Conservation (phyloP, 2,797 vertebrate species). For the Gastrophryne carolinensis region DNA sequence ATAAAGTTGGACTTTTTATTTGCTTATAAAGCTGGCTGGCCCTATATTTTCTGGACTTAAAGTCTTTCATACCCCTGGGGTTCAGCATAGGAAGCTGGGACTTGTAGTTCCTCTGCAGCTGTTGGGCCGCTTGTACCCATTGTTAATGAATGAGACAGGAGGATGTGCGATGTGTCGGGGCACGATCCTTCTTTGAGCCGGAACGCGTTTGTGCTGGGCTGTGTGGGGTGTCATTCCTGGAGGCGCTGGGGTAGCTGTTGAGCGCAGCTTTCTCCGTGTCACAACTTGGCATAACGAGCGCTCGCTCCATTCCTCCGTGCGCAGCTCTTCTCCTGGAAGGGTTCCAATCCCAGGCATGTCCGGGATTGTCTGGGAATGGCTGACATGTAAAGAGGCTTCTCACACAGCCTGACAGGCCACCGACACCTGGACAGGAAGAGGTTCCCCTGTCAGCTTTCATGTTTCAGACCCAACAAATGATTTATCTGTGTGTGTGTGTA, state of each 20-base stretch:
- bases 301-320: constrained; percentile 59
- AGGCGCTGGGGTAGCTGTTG: constrained; percentile 61
- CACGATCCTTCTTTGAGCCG: constrained; percentile 67
- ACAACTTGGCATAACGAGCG: constrained; percentile 66
- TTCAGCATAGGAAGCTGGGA: too few species aligned
- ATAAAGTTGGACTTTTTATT: too few species aligned
- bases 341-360: constrained; percentile 61
- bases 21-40: too few species aligned
- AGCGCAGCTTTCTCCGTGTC: constrained; percentile 64
- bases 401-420: constrained; percentile 61
- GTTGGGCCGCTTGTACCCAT: background rate
- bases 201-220: constrained; percentile 61
- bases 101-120: background rate
- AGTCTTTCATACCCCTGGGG: too few species aligned
- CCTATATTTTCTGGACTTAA: too few species aligned
- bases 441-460: constrained; percentile 21
- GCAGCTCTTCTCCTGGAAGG: constrained; percentile 58
- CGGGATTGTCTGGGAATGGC: constrained; percentile 64
- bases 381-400: constrained; percentile 63
- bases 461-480: background rate
- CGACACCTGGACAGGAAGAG: constrained; percentile 62
- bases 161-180: constrained; percentile 63
- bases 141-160: constrained; percentile 35
- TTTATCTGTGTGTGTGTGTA: too few species aligned
- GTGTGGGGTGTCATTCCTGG: constrained; percentile 58